Evolutionary conservation across 2,113 vertebrate species (phyloP).

Genomic region (Dromas ardeola): DNA sequence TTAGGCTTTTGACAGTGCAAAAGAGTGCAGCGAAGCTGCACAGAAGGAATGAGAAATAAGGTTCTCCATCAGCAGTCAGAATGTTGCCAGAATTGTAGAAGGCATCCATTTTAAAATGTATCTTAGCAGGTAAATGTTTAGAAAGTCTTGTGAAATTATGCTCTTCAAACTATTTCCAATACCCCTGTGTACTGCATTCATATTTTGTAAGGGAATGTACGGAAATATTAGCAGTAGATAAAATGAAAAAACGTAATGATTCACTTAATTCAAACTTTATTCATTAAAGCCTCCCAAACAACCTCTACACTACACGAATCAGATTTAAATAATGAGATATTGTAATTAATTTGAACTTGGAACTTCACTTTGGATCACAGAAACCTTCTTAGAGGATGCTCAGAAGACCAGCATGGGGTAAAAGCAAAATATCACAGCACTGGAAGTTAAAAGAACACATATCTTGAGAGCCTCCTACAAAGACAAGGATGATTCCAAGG

Average conservation of each 20-base stretch:
- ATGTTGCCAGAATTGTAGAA: not conserved
- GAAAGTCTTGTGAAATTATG: not conserved
- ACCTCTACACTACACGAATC: not conserved
- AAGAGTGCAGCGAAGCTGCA: not conserved
- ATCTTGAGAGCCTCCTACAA: not conserved
- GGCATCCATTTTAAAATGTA: not conserved
- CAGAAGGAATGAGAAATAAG: not conserved
- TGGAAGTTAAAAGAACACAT: conserved; percentile 23
- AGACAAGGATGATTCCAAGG: not conserved
- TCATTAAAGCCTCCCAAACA: conserved; percentile 8
- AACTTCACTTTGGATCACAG: conserved; percentile 28
- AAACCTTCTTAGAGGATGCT: conserved; percentile 24
- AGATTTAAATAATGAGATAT: conserved; percentile 30
- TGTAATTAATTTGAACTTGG: conserved; percentile 50
- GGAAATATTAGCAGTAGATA: not conserved
- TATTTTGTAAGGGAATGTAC: not conserved
- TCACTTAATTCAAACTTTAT: not conserved
- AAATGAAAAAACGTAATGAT: too few relatives aligned
- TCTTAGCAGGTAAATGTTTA: not conserved
- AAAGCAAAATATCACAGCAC: conserved; percentile 5
- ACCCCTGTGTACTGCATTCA: not conserved
- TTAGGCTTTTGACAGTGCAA: not conserved
- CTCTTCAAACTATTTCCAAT: not conserved
- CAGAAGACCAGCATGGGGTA: conserved; percentile 30
- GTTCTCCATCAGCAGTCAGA: not conserved